Base-by-base conservation (phyloP, 2,888 invertebrate species). In the Pristionchus fissidentatus region DNA sequence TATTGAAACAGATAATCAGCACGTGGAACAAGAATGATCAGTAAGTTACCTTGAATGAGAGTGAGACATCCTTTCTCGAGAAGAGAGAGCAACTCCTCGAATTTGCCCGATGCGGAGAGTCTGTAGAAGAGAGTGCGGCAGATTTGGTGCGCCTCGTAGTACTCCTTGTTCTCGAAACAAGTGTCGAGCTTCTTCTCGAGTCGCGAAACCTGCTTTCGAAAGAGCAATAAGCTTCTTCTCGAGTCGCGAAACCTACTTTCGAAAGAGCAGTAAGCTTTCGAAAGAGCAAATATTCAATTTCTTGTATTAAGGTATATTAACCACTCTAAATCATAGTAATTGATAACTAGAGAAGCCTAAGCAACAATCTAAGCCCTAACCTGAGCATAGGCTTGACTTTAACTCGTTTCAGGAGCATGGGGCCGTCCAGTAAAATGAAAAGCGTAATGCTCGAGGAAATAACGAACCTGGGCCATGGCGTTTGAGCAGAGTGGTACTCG, bases 101-200 rank as follows among this genome's bases (percentile, higher is more conserved):
- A 85, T n/a, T 86, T 85, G 57, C 82, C 80, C 29, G 85, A 83
- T n/a, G 84, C 82, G 26, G 85, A 60, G 60, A 85, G 79, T 19
- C 90, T 86, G 57, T 86, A 87, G 84, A 84, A 87, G 15, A 90
- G 57, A 29, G 90, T 90, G 10, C 90, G 85, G 73, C 85, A 89
- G 52, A 90, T 85, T 77, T 90, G 90, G 83, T 90, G 90, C 13
- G 90, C 90, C 77, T 90, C 89, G 84, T 90, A 90, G 85, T 85
- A 90, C 29, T 91, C 86, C 55, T 86, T 84, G n/a, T 85, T 83
- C 22, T 85, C 87, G 43, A 90, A 83, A 73, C 85, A 85, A 5
- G 52, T 66, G 10, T 70, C 57, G 52, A 87, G 35, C 79, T 73
- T 70, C 83, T 83, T 83, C 43, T 83, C 70, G 26, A 83, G 55